phyloP scores from a whole-genome alignment of 2,888 invertebrate species.

The Eumacrocentrus americanus region DNA sequence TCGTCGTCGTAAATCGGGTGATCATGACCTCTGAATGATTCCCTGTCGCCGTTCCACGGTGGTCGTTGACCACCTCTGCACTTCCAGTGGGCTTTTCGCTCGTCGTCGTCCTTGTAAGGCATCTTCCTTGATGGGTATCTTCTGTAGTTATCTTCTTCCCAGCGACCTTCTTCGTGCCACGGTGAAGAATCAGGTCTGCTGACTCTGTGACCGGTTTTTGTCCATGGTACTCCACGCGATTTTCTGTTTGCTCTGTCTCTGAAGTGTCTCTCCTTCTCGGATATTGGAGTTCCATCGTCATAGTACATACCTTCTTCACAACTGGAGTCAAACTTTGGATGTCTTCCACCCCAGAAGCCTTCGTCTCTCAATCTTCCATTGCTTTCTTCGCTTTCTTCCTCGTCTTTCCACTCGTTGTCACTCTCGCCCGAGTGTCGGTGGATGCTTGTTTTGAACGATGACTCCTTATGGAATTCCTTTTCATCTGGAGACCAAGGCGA shows the following conservation, averaged over 20 bases:
- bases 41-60: slow-evolving; percentile 48
- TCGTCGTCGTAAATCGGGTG: slow-evolving; percentile 55
- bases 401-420: slow-evolving; percentile 59
- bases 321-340: slow-evolving; percentile 44
- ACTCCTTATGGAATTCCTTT: slow-evolving; percentile 65
- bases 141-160: slow-evolving; percentile 53
- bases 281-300: slow-evolving; percentile 42
- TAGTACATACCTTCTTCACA: slow-evolving; percentile 50
- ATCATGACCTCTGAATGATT: slow-evolving; percentile 30
- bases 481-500: slow-evolving; percentile 83
- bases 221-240: slow-evolving; percentile 53
- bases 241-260: slow-evolving; percentile 47
- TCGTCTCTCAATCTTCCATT: slow-evolving; percentile 57
- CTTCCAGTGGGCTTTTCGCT: slow-evolving; percentile 54
- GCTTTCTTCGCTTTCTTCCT: slow-evolving; percentile 61
- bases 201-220: slow-evolving; percentile 67
- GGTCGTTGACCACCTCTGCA: slow-evolving; percentile 48
- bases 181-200: slow-evolving; percentile 74
- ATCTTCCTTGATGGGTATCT: slow-evolving; percentile 49
- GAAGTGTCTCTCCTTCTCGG: slow-evolving; percentile 51
- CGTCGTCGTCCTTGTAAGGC: slow-evolving; percentile 56
- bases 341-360: slow-evolving; percentile 56
- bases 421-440: slow-evolving; percentile 64
- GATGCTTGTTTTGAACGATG: slow-evolving; percentile 46
- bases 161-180: slow-evolving; percentile 74